Evolutionary conservation across 1,140 invertebrate genomes (phyloP).

Genomic region (Drosophila fuyamai): DNA sequence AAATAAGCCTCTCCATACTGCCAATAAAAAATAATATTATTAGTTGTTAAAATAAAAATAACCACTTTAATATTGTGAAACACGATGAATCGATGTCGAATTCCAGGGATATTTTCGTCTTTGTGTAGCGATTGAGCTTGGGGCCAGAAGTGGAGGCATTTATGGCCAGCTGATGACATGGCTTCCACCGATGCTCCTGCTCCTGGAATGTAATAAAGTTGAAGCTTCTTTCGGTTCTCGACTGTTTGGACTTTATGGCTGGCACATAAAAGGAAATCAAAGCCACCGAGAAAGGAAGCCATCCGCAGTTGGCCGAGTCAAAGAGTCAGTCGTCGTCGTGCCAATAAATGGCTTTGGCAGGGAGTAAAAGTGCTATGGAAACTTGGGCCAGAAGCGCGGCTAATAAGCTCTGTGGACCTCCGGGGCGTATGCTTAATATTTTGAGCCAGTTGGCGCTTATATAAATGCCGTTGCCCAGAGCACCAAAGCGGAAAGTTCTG

Average conservation of each 20-base stretch:
- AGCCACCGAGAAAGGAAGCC: conserved; percentile 28
- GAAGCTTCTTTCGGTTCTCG: conserved; percentile 35
- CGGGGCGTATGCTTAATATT: conserved; percentile 65
- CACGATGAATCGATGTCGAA: not conserved
- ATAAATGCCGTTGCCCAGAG: conserved; percentile 61
- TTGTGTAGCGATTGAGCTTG: conserved; percentile 15
- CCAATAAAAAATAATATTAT: too few relatives aligned
- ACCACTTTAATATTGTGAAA: not conserved
- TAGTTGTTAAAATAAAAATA: too few relatives aligned
- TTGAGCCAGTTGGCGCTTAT: conserved; percentile 67
- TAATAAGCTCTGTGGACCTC: conserved; percentile 52
- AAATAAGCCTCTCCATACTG: too few relatives aligned
- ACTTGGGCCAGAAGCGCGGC: conserved; percentile 16
- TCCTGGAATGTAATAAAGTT: conserved; percentile 74
- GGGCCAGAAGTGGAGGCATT: conserved; percentile 33
- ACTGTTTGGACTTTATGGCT: conserved; percentile 64
- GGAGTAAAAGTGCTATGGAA: conserved; percentile 15
- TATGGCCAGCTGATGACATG: conserved; percentile 56
- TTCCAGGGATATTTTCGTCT: not conserved
- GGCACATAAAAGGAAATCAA: conserved; percentile 74
- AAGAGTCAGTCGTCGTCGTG: conserved; percentile 51
- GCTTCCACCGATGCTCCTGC: conserved; percentile 22
- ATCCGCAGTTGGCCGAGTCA: conserved; percentile 38
- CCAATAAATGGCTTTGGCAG: conserved; percentile 32
- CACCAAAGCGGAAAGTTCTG: conserved; percentile 71